phyloP scores from a whole-genome alignment of 2,888 invertebrate genomes.

The Cheilosia scutellata region DNA sequence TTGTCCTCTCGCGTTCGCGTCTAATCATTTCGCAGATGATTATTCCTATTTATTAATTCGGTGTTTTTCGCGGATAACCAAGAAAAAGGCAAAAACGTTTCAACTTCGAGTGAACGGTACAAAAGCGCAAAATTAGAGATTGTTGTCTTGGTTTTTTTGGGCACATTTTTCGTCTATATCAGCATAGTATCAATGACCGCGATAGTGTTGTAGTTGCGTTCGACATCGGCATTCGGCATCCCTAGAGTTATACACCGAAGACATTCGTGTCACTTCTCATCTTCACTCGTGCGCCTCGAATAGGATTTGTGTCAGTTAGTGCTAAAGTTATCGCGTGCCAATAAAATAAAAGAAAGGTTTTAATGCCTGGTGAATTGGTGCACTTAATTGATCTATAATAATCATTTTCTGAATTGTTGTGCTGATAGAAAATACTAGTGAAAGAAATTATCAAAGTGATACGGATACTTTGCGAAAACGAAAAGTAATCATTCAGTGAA shows the following conservation, averaged over 20 bases:
- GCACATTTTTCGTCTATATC: slow-evolving; percentile 39
- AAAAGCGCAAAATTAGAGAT: slow-evolving; percentile 18
- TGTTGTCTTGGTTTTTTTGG: slow-evolving; percentile 24
- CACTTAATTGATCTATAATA: slow-evolving; percentile 27
- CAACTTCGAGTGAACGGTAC: slow-evolving; percentile 18
- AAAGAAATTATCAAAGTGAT: slow-evolving; percentile 1
- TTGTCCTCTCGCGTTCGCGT: slow-evolving; percentile 5
- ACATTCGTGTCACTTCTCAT: slow-evolving; percentile 41
- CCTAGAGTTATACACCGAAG: slow-evolving; percentile 15
- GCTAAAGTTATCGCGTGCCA: slow-evolving; percentile 45
- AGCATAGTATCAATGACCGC: slow-evolving; percentile 67
- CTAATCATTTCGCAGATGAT: slow-evolving; percentile 21
- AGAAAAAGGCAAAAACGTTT: not conserved
- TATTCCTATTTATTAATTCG: slow-evolving; percentile 31
- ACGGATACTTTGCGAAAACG: not conserved
- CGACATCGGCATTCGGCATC: slow-evolving; percentile 24
- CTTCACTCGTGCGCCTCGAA: slow-evolving; percentile 31
- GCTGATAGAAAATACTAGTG: slow-evolving; percentile 8
- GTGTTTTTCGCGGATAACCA: slow-evolving; percentile 12
- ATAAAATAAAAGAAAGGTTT: slow-evolving; percentile 32
- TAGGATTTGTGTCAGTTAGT: slow-evolving; percentile 34
- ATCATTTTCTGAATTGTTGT: slow-evolving; percentile 1
- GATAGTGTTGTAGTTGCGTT: slow-evolving; percentile 44
- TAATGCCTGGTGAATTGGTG: slow-evolving; percentile 44
- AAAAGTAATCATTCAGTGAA: slow-evolving; percentile 3